Base-by-base conservation (phyloP, 2,113 vertebrate species). In the Pseudopodoces humilis region DNA sequence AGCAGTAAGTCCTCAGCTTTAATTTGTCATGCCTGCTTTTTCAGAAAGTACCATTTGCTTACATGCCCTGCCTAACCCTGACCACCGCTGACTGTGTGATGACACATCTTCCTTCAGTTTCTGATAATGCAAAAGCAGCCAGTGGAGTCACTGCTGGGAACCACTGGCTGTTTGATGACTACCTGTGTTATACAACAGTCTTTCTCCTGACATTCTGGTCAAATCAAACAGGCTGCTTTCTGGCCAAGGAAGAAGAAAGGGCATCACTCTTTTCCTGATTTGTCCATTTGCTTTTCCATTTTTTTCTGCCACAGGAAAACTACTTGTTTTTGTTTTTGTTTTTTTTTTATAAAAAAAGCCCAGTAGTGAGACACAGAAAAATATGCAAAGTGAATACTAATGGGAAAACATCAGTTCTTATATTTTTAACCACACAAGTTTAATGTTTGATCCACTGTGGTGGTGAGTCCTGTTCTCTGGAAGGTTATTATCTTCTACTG, bases 1-100 rank as follows among this genome's bases (percentile, higher is more conserved):
- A 56, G 14, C 10, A n/a, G 31, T 53, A 68, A 81, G 64, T 35
- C 13, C 24, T 70, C 33, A 56, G 8, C 27, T 87, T 82, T 71
- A 77, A 49, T 59, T 72, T 74, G 8, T n/a, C 31, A 24, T 7
- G 14, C 1, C 1, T 56, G 14, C 30, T 78, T 81, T 93, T 59
- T 28, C 30, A 67, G 50, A n/a, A 81, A 24, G 43, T 30, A n/a
- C 39, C 15, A 8, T 23, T 62, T 5, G 0, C 27, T 63, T 49
- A 5, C 20, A 8, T 0, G 2, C 19, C 37, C 41, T 2, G 2
- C 3, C 2, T 60, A 47, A 62, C 37, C 46, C 46, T 81, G 63
- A 21, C 30, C 69, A 25, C 21, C 52, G 7, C 46, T 23, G 17
- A 1, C 64, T 75, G 50, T 6, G 7, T 20, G 83, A 44, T 30